Conservation (phyloP, 2,113 vertebrate genomes). For the Alces alces region DNA sequence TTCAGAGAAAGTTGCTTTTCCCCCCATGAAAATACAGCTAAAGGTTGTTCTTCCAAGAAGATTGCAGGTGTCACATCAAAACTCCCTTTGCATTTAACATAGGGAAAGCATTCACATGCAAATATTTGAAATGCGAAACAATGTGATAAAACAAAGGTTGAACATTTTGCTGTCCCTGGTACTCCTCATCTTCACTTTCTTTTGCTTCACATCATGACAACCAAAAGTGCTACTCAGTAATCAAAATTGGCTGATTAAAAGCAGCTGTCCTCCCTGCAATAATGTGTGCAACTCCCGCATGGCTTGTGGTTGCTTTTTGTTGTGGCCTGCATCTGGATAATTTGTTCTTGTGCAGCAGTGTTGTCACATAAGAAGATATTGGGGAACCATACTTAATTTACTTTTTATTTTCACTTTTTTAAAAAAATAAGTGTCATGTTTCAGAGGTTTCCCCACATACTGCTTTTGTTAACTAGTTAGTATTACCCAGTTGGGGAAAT, state of each 20-base stretch:
- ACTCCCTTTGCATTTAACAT: slow-evolving; percentile 52
- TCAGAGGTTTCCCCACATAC: slow-evolving; percentile 6
- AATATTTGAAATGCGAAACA: slow-evolving; percentile 73
- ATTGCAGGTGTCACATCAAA: slow-evolving; percentile 71
- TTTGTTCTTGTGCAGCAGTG: slow-evolving; percentile 18
- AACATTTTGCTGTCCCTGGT: slow-evolving; percentile 65
- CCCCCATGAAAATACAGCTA: slow-evolving; percentile 62
- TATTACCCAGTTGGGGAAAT: slow-evolving; percentile 24
- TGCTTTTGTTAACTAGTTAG: neutral
- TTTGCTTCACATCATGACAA: slow-evolving; percentile 59
- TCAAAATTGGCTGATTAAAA: slow-evolving; percentile 63
- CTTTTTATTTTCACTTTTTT: slow-evolving; percentile 36
- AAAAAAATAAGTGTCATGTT: neutral
- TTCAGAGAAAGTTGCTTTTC: slow-evolving; percentile 73
- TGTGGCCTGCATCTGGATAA: slow-evolving; percentile 23
- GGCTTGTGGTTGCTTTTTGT: slow-evolving; percentile 15
- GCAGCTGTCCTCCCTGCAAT: slow-evolving; percentile 47
- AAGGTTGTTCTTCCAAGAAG: slow-evolving; percentile 70
- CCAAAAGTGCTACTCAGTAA: slow-evolving; percentile 54
- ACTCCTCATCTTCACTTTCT: slow-evolving; percentile 68
- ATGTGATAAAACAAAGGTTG: slow-evolving; percentile 69
- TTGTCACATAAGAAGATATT: slow-evolving; percentile 27
- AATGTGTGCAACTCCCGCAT: neutral
- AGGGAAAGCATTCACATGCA: slow-evolving; percentile 72
- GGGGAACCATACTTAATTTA: slow-evolving; percentile 17